Evolutionary conservation across 2,113 vertebrate species (phyloP), one percentile per base, ranked within the genome.

Genomic region (Rhinolophus sinicus): DNA sequence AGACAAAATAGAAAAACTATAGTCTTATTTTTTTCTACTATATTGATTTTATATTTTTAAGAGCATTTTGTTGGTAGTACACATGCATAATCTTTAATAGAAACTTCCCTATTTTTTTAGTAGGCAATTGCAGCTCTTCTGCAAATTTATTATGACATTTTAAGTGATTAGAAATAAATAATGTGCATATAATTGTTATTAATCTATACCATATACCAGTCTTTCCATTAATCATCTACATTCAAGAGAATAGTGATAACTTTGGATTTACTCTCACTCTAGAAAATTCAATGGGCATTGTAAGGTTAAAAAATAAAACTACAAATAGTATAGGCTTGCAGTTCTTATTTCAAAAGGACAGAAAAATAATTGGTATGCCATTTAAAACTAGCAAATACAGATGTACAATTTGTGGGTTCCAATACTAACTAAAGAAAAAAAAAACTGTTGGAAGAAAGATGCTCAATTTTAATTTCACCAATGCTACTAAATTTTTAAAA

Each of bases 101-200:
- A 8, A 77, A 9, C 0, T 80, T 86, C 3, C 10, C 11, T 95
- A 70, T 1, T 67, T 65, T 84, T 24, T 91, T 92, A 86, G 58
- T 85, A 60, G 93, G 3, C 12, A 76, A 19, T 11, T 13, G 6
- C 1, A 67, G 19, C 13, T 90, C 15, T 93, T 80, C 6, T 88
- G 2, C 0, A 96, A 89, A 40, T 58, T 58, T 85, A 97, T 11
- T 13, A 28, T 30, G 75, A 28, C 2, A 95, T 93, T 97, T 95
- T 83, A 93, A 97, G 14, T 18, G 26, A 1, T 58, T 22, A 52
- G 18, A 92, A 96, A 65, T 3, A 94, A 56, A 69, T 3, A 88
- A 30, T 38, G 10, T 1, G 52, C 44, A 5, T 62, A 3, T 73
- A 11, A 69, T 82, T 82, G 33, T 88, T 38, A 94, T 38, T 67